Evolutionary conservation across 2,797 vertebrate species (phyloP).

Genomic region (Pipistrellus kuhlii): DNA sequence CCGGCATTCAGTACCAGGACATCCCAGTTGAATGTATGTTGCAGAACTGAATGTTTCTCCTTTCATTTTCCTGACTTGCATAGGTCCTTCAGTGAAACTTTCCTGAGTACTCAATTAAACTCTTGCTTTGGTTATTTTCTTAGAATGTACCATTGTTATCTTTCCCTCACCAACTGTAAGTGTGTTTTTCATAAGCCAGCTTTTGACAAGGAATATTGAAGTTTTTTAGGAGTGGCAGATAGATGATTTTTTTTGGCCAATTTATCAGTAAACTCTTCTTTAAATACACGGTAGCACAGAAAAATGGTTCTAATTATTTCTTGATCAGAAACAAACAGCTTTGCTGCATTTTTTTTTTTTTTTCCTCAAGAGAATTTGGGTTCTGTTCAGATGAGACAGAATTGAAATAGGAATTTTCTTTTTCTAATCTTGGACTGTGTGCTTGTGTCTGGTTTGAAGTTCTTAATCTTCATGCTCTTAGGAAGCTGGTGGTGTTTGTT

Average conservation of each 20-base stretch:
- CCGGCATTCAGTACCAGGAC: neutral
- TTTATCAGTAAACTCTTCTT: conserved; percentile 48
- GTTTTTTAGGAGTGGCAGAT: neutral
- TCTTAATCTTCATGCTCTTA: neutral
- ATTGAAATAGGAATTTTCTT: conserved; percentile 43
- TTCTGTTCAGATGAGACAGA: conserved; percentile 40
- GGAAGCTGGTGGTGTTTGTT: neutral
- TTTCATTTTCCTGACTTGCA: neutral
- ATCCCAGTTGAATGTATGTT: neutral
- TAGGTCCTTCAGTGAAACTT: neutral
- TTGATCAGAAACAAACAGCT: conserved; percentile 35
- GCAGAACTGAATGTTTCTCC: neutral
- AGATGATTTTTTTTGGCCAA: neutral
- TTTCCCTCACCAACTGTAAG: neutral
- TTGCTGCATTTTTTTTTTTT: neutral
- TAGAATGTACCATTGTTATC: conserved; percentile 23
- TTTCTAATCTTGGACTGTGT: conserved; percentile 13
- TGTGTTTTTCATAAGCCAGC: conserved; percentile 14
- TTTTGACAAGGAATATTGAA: conserved; percentile 11
- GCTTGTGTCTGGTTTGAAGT: conserved; percentile 15
- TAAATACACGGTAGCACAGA: conserved; percentile 10
- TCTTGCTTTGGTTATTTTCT: conserved; percentile 61
- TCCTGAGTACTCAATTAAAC: conserved; percentile 19
- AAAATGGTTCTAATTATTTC: conserved; percentile 52
- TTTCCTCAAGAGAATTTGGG: neutral